Conservation (phyloP, 2,113 vertebrate genomes). For the Protobothrops flavoviridis region DNA sequence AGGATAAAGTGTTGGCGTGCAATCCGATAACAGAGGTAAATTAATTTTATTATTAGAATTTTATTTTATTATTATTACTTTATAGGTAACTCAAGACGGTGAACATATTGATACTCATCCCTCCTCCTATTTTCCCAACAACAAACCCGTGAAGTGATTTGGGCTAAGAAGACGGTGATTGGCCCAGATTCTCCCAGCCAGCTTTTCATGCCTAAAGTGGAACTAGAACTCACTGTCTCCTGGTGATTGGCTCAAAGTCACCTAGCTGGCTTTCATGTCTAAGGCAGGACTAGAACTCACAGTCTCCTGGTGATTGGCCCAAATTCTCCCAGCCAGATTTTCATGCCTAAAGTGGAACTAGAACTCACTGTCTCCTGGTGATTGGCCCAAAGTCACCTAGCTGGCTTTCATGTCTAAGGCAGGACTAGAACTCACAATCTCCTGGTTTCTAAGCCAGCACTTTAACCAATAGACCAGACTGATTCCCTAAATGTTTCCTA, state of each 20-base stretch:
- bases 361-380: too few species aligned
- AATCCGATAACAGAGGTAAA: conserved; percentile 94
- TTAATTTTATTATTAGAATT: neutral
- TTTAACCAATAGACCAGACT: neutral
- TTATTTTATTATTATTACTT: neutral
- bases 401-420: too few species aligned
- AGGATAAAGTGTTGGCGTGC: conserved; percentile 94
- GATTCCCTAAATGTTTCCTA: neutral
- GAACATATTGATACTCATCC: neutral
- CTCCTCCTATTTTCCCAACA: neutral
- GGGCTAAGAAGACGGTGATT: neutral
- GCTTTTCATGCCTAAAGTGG: neutral
- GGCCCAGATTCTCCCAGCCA: neutral
- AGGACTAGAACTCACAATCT: too few species aligned
- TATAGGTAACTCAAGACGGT: neutral
- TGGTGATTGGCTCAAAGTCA: neutral
- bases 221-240: neutral
- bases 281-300: too few species aligned
- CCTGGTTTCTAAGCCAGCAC: neutral
- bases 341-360: too few species aligned
- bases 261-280: too few species aligned
- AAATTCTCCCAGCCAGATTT: too few species aligned
- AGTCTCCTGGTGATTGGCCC: too few species aligned
- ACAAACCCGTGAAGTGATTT: neutral
- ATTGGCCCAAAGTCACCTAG: too few species aligned